Conservation (phyloP, 2,113 vertebrate genomes). For the Natator depressus region DNA sequence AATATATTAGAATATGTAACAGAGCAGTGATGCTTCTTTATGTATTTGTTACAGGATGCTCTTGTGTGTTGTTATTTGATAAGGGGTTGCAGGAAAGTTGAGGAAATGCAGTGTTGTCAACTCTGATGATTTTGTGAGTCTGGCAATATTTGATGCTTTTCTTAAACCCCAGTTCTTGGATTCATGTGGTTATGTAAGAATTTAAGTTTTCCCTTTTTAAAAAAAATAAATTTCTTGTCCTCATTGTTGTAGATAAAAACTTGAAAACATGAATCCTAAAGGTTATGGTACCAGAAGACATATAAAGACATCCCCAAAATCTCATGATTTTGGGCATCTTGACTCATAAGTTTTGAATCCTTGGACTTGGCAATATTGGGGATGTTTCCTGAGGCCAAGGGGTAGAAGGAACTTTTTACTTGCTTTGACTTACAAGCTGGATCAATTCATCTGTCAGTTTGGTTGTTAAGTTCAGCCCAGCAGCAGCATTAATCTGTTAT, state of each 20-base stretch:
- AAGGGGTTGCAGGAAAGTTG: background rate
- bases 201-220: rapidly evolving
- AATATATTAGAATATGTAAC: background rate
- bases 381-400: background rate
- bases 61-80: background rate
- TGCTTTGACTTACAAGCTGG: background rate
- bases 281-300: background rate
- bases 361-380: background rate
- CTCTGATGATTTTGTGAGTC: background rate
- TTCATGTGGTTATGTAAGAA: background rate
- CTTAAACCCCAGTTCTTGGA: background rate
- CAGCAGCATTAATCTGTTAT: background rate
- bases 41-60: too few species aligned
- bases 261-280: background rate
- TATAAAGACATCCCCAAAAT: background rate
- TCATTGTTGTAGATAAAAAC: background rate
- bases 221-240: background rate
- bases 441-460: background rate
- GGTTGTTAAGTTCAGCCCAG: background rate
- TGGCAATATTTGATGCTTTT: background rate
- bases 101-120: background rate
- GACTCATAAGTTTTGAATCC: background rate
- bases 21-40: background rate
- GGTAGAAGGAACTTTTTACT: background rate
- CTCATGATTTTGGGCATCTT: background rate